Evolutionary conservation across 2,113 vertebrate genomes (phyloP), one percentile per base, ranked within the genome.

Genomic region (Trochalopteron elliotii): DNA sequence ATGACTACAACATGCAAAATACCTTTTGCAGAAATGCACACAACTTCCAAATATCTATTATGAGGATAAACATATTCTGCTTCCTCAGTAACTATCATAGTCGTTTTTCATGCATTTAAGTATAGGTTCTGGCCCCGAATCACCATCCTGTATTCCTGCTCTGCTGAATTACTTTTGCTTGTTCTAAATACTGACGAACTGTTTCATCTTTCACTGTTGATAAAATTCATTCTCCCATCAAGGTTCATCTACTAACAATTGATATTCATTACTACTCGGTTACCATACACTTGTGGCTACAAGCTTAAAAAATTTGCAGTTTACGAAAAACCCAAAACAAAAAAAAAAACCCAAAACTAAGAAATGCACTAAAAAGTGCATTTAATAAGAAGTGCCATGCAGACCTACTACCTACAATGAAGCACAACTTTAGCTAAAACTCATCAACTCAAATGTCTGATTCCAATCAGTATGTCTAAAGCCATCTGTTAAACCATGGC

Each of bases 381-480:
- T 77, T 77, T 83, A 57, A 10, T 64, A 83, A n/a, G 11, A 83
- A 63, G 31, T 44, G 27, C 45, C 53, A 93, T 16, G 77, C 18
- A 90, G 20, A 83, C 39, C 90, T 33, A 40, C 17, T 83, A 95
- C 81, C 76, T 91, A 97, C 42, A 65, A 57, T n/a, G 63, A 89
- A 93, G 39, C 50, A 93, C 40, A 93, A 94, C 83, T 95, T 89
- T 4, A 84, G 60, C 78, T 81, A 92, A 23, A 93, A 86, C 28
- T 91, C 87, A 95, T 91, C 90, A 96, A 83, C 33, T 96, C 57
- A 45, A 93, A 96, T 78, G 90, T 86, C 90, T 74, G 33, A 93
- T 67, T 91, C 79, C 67, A 79, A 95, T 80, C 75, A 67, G 90
- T 71, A 79, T 70, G 69, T 75, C 90, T 93, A 82, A 93, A 96